Percentiles rank a stretch among this genome's conserved stretches.
phyloP scores from a whole-genome alignment of 1,140 invertebrate species.

The Drosophila nebulosa region DNA sequence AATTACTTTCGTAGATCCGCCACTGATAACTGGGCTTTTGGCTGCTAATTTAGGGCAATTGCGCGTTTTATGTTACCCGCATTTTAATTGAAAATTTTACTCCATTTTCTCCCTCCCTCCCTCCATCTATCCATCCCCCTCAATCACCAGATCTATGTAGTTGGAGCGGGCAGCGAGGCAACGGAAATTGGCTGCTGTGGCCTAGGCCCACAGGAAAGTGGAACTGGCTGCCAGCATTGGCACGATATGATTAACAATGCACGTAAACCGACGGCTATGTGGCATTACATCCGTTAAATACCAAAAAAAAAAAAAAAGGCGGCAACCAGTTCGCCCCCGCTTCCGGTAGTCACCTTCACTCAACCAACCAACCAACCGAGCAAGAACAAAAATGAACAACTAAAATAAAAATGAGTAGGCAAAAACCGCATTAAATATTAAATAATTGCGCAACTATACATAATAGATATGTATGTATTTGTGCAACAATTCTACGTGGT shows the following conservation, averaged over 20 bases:
- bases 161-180: conserved; percentile 82
- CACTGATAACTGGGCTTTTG: conserved; percentile 21
- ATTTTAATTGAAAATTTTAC: conserved; percentile 43
- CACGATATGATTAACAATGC: conserved; percentile 90
- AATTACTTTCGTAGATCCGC: too few species aligned
- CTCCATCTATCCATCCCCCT: too few species aligned
- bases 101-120: background rate
- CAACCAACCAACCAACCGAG: background rate
- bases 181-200: conserved; percentile 86
- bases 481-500: background rate
- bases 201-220: conserved; percentile 86
- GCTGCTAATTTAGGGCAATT: conserved; percentile 31
- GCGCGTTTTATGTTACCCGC: conserved; percentile 30
- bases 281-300: conserved; percentile 91
- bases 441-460: conserved; percentile 1
- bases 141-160: conserved; percentile 81
- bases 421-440: conserved; percentile 4
- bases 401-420: background rate
- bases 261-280: conserved; percentile 91
- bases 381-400: background rate
- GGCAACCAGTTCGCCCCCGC: background rate
- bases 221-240: conserved; percentile 88
- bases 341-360: background rate
- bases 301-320: conserved; percentile 14
- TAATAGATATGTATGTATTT: conserved; percentile 2